Evolutionary conservation across 2,113 vertebrate genomes (phyloP).

Genomic region (Lasiurus borealis): DNA sequence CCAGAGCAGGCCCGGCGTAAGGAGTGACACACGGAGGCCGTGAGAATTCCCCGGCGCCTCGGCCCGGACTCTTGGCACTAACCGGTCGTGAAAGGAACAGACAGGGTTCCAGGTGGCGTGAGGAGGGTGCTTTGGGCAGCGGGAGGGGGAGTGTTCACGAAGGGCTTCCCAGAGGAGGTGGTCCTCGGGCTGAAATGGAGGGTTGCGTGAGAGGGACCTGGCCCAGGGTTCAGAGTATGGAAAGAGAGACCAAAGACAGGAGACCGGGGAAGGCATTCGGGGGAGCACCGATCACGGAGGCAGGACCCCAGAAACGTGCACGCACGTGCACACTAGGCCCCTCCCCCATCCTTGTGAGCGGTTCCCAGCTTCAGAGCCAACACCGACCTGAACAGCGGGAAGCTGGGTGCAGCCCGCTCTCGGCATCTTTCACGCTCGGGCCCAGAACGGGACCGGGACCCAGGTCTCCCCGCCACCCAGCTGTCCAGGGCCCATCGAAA

Average conservation of each 20-base stretch:
- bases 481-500: background rate
- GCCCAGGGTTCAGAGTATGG: background rate
- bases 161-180: background rate
- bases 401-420: background rate
- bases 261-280: background rate
- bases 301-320: background rate
- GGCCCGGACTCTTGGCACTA: background rate
- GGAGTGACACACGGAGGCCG: rapidly evolving
- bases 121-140: background rate
- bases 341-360: background rate
- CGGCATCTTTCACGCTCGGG: background rate
- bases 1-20: background rate
- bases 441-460: background rate
- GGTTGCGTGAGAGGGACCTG: background rate
- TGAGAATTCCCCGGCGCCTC: too few species aligned
- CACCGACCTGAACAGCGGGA: too few species aligned
- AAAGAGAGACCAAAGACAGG: background rate
- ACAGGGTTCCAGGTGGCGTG: background rate
- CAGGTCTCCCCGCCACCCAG: background rate
- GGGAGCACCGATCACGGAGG: background rate
- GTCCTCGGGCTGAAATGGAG: background rate
- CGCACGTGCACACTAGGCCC: background rate
- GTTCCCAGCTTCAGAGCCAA: background rate
- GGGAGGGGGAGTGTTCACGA: background rate
- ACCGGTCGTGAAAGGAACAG: background rate